Base-by-base conservation (phyloP, 2,797 vertebrate genomes). In the Manis javanica region DNA sequence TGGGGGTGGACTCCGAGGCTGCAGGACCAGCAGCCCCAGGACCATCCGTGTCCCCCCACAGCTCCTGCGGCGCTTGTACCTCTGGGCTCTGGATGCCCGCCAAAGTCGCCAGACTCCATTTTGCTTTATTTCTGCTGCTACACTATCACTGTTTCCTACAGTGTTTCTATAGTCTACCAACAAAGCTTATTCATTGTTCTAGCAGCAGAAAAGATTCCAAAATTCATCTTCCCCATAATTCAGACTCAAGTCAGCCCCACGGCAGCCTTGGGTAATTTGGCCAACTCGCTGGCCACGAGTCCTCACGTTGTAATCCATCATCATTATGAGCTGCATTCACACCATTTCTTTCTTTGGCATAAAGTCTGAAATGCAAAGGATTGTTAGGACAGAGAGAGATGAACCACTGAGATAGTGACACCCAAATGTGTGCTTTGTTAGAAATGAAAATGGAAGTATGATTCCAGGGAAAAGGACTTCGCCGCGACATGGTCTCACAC, bases 351-450 rank as follows among this genome's bases (percentile, higher is more conserved):
- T 34, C 92, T 57, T 71, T 96, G 94, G 91, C 96, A 91, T 61
- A 4, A 68, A 63, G 83, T 96, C 88, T 66, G 64, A 51, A 89
- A 89, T 82, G 88, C 94, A 59, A 53, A 96, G 82, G 94, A 87
- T 9, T 9, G 68, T 77, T 34, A 26, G 53, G 68, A 92, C 87
- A 79, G 72, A 86, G 49, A 82, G 90, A 97, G 97, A 96, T 81
- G 94, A 64, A 87, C 95, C 96, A 83, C 49, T 29, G 69, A 89
- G 97, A 95, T 93, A 64, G 0, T 0, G 31, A 89, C 83, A 51
- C 91, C 81, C 91, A 66, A 71, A 87, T 53, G 68, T 8, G 89
- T 55, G 96, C 95, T 97, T 97, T 94, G 96, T 96, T 96, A 84
- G 89, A 78, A 92, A 93, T 14, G 66, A 75, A 87, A 96, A 96